Base-by-base conservation (phyloP, 2,888 invertebrate species). In the Parelbella ahira region DNA sequence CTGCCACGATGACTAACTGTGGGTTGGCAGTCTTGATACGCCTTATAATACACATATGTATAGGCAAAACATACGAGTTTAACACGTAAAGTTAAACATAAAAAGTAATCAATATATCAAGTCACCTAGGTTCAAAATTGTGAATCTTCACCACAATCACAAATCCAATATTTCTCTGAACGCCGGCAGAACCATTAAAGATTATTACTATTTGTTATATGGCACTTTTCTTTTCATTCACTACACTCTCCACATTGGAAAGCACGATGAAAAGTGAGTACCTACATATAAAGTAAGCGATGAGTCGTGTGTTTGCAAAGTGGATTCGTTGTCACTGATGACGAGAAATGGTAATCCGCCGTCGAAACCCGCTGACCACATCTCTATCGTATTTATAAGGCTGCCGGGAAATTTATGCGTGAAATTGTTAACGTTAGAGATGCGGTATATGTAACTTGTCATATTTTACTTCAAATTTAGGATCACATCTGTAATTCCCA, bases 171-270 rank as follows among this genome's bases (percentile, higher is more conserved):
- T 41, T 27, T 27, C 32, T 25, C 9, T 9, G n/a, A 6, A n/a
- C 15, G 9, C n/a, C 13, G 27, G 20, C 39, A 25, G n/a, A n/a
- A 6, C 32, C 18, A 12, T n/a, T 7, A 41, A 25, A 24, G 24
- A 23, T n/a, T 18, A 32, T 20, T 39, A 20, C 32, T 27, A 33
- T 41, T 41, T 33, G 27, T 41, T 33, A 27, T 41, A 41, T 18
- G 20, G 9, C 25, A 33, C 33, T 41, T 41, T 41, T 41, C 41
- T 41, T 41, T 41, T 41, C 41, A 41, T 41, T 27, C 33, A 41
- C 41, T 20, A 41, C 33, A 41, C 41, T 41, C 41, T 41, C 41
- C 33, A 41, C 41, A 41, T 41, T 41, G 41, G 41, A 41, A 41
- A 41, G 41, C 41, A 39, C 13, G 32, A 39, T 32, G 33, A 33